phyloP scores from a whole-genome alignment of 2,888 invertebrate species.

The Neria commutata region DNA sequence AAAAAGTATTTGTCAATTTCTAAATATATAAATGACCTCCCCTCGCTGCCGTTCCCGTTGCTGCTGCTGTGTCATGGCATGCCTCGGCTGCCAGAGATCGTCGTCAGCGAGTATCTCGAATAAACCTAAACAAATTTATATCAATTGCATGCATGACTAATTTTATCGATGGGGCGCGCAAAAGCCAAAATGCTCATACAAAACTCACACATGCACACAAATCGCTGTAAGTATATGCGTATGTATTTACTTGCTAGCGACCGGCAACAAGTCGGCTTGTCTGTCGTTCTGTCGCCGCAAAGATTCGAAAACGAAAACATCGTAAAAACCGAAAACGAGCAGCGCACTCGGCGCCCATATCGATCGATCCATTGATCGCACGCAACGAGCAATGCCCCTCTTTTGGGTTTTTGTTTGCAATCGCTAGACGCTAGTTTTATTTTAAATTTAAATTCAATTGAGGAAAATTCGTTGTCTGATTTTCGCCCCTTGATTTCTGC shows the following conservation, averaged over 20 bases:
- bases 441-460: slow-evolving; percentile 15
- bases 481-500: background rate
- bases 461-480: background rate
- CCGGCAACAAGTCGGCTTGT: too few species aligned
- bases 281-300: background rate
- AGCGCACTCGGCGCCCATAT: background rate
- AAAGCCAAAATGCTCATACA: background rate
- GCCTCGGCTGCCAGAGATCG: too few species aligned
- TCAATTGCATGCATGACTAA: slow-evolving; percentile 10
- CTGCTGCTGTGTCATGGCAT: too few species aligned
- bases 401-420: too few species aligned
- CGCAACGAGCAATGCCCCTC: slow-evolving; percentile 19
- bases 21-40: background rate
- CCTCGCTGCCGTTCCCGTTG: background rate
- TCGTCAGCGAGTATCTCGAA: background rate
- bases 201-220: too few species aligned
- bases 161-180: slow-evolving; percentile 19
- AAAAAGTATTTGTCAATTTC: background rate
- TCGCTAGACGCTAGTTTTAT: slow-evolving; percentile 12
- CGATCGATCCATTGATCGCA: background rate
- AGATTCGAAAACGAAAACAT: background rate
- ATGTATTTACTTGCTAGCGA: background rate
- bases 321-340: background rate
- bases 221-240: background rate
- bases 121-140: background rate